Conservation (phyloP, 1,140 invertebrate genomes). For the Drosophila murphyi region DNA sequence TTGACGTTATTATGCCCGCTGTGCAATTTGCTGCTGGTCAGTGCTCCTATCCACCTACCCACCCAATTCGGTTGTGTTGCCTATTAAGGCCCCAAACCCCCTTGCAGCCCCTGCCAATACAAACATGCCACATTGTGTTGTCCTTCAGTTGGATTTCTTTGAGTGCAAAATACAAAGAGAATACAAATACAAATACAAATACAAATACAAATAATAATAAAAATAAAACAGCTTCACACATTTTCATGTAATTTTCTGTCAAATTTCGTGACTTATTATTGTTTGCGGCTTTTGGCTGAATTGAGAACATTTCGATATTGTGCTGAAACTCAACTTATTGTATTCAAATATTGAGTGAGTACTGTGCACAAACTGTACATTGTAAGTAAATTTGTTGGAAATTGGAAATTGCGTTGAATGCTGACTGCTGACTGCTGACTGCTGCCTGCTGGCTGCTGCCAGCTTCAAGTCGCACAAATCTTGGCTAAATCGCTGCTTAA, state of each 20-base stretch:
- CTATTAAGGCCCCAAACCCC: background rate
- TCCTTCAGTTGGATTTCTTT: slow-evolving; percentile 19
- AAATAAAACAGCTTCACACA: slow-evolving; percentile 7
- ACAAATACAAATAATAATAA: background rate
- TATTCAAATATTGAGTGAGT: background rate
- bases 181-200: too few relatives aligned
- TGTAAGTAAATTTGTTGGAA: too few relatives aligned
- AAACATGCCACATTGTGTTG: slow-evolving; percentile 5
- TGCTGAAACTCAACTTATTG: background rate
- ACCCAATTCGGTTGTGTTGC: slow-evolving; percentile 1
- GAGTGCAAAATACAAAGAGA: background rate
- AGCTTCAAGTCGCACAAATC: slow-evolving; percentile 23
- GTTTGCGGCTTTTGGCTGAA: background rate
- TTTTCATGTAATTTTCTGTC: slow-evolving; percentile 7
- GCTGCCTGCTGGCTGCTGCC: slow-evolving; percentile 15
- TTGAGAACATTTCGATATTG: background rate
- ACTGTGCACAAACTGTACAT: too few relatives aligned
- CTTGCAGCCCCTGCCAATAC: background rate
- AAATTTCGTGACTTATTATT: background rate
- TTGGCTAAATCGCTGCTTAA: slow-evolving; percentile 37
- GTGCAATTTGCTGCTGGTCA: slow-evolving; percentile 68
- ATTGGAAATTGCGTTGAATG: too few relatives aligned
- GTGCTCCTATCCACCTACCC: slow-evolving; percentile 3
- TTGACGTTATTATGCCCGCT: slow-evolving; percentile 70
- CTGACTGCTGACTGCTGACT: too few relatives aligned